A percentile compares a stretch with the other conserved stretches of the same genome.
phyloP scores from a whole-genome alignment of 2,113 vertebrate species.

The Clinocottus analis region DNA sequence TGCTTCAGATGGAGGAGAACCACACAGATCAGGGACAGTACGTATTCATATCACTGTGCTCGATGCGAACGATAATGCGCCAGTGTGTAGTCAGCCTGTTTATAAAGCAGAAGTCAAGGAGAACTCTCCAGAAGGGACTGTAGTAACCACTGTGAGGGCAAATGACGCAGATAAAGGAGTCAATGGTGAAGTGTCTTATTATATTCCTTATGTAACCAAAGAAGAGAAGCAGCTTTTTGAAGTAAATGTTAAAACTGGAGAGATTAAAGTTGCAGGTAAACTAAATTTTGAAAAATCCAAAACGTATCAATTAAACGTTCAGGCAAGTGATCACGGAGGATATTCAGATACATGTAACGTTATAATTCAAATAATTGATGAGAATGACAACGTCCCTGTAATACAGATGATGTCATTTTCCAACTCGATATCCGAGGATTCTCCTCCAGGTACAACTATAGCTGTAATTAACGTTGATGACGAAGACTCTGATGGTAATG shows the following conservation, averaged over 20 bases:
- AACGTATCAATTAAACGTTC: slow-evolving; percentile 61
- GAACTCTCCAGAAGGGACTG: slow-evolving; percentile 60
- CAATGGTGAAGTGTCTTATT: slow-evolving; percentile 70
- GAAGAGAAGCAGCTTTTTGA: slow-evolving; percentile 69
- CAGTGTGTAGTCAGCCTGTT: slow-evolving; percentile 71
- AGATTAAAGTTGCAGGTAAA: slow-evolving; percentile 63
- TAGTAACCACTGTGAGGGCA: slow-evolving; percentile 69
- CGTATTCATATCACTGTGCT: slow-evolving; percentile 73
- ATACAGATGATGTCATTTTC: slow-evolving; percentile 81
- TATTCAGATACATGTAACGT: slow-evolving; percentile 70
- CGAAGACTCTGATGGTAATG: slow-evolving; percentile 76
- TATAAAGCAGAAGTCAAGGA: slow-evolving; percentile 76
- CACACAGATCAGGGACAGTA: slow-evolving; percentile 75
- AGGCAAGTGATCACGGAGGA: slow-evolving; percentile 74
- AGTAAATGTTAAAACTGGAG: slow-evolving; percentile 76
- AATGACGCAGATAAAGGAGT: slow-evolving; percentile 73
- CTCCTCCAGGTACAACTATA: slow-evolving; percentile 73
- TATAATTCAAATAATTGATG: slow-evolving; percentile 75
- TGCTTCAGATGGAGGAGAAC: slow-evolving; percentile 79
- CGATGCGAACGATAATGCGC: slow-evolving; percentile 80
- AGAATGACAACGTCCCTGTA: slow-evolving; percentile 78
- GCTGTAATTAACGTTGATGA: slow-evolving; percentile 79
- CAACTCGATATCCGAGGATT: slow-evolving; percentile 71
- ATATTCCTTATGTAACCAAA: slow-evolving; percentile 50
- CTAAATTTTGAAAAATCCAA: slow-evolving; percentile 76